Evolutionary conservation across 2,113 vertebrate genomes (phyloP).

Genomic region (Brachyistius frenatus): DNA sequence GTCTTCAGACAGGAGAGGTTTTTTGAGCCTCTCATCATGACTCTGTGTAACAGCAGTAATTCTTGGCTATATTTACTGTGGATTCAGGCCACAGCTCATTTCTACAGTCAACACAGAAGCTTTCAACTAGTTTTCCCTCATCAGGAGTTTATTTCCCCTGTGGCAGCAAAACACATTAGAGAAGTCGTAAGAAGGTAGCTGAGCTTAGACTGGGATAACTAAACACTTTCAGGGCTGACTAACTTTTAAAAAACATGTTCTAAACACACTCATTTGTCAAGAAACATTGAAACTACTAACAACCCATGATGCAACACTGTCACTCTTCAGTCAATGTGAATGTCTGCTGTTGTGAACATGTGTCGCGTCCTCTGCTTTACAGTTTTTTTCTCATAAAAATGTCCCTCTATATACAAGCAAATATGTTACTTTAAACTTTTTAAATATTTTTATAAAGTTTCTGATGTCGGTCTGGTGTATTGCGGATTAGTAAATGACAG

Average conservation of each 20-base stretch:
- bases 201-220: neutral
- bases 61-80: neutral
- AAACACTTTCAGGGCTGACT: constrained; percentile 1
- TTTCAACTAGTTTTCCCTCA: too few relatives aligned
- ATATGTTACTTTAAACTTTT: too few relatives aligned
- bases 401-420: too few relatives aligned
- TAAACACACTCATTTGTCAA: too few relatives aligned
- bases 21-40: neutral
- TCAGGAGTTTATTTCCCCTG: neutral
- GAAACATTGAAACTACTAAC: too few relatives aligned
- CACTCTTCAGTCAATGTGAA: too few relatives aligned
- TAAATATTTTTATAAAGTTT: too few relatives aligned
- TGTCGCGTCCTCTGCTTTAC: too few relatives aligned
- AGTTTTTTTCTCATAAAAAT: too few relatives aligned
- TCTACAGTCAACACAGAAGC: neutral
- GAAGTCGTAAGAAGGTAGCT: neutral
- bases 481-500: neutral
- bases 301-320: too few relatives aligned
- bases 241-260: neutral
- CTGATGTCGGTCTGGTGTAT: neutral
- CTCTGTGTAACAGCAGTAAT: constrained; percentile 14
- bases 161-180: neutral
- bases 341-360: too few relatives aligned
- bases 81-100: neutral
- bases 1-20: constrained; percentile 4